These are phyloP conservation scores for Psettodes erumei DNA, from an alignment of 2,113 vertebrate species.

Conservation along the genomic window DNA sequence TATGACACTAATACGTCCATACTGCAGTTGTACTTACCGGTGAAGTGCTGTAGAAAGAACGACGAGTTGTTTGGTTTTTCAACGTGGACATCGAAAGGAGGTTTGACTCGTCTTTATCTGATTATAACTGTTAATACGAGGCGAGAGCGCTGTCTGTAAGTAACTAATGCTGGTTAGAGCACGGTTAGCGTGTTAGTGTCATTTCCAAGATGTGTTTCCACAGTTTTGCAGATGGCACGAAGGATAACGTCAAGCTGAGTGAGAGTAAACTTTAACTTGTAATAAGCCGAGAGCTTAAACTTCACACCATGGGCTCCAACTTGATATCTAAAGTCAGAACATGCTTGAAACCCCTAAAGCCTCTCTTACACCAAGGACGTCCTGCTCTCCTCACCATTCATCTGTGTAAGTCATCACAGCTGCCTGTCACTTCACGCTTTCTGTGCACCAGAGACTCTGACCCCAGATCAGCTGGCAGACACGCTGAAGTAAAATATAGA, in stretches of 20 bases:
- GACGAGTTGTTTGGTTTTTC: neutral
- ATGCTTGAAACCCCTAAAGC: conserved; percentile 41
- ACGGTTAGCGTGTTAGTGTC: neutral
- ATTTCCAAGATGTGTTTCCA: neutral
- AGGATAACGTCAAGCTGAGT: neutral
- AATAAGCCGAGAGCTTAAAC: neutral
- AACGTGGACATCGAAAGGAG: neutral
- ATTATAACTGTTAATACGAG: neutral
- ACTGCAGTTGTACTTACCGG: too few species aligned
- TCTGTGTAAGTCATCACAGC: neutral
- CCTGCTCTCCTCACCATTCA: conserved; percentile 6
- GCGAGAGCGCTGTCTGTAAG: neutral
- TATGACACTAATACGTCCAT: too few species aligned
- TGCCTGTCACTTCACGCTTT: neutral
- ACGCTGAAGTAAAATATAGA: neutral
- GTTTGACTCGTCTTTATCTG: neutral
- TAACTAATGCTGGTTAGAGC: neutral
- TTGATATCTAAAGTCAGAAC: conserved; percentile 52
- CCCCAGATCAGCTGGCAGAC: neutral
- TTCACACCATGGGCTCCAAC: conserved; percentile 61
- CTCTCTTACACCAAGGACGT: conserved; percentile 28
- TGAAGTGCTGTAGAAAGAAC: neutral
- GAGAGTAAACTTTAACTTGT: neutral
- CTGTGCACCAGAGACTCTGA: conserved; percentile 59
- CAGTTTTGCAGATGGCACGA: neutral